These are phyloP conservation scores for Pardosa pseudoannulata DNA, from an alignment of 2,888 invertebrate species.

Conservation along the genomic window DNA sequence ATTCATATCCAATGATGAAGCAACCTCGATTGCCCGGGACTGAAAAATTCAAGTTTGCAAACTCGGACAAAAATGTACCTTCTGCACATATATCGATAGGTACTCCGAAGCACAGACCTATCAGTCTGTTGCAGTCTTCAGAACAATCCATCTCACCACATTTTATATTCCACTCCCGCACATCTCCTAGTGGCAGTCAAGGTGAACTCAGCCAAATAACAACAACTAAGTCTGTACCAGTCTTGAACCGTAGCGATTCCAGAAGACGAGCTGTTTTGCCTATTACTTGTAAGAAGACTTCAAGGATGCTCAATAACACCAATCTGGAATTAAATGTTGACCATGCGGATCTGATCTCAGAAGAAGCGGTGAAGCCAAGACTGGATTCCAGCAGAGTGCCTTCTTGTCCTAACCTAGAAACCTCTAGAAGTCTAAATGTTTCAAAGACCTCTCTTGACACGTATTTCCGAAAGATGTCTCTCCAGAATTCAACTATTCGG, in stretches of 20 bases:
- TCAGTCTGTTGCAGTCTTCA: slow-evolving; percentile 8
- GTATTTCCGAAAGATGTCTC: slow-evolving; percentile 60
- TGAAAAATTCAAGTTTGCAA: slow-evolving; percentile 71
- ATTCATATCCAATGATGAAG: slow-evolving; percentile 59
- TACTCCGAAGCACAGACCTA: neutral
- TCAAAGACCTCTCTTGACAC: slow-evolving; percentile 51
- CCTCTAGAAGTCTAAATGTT: slow-evolving; percentile 36
- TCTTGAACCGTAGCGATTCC: slow-evolving; percentile 47
- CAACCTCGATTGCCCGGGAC: slow-evolving; percentile 70
- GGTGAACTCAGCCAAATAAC: slow-evolving; percentile 37
- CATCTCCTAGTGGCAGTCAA: slow-evolving; percentile 41
- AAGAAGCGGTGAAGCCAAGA: slow-evolving; percentile 28
- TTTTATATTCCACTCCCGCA: slow-evolving; percentile 45
- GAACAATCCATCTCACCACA: slow-evolving; percentile 17
- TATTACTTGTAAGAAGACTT: slow-evolving; percentile 72
- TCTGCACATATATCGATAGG: slow-evolving; percentile 3
- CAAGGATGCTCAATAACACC: slow-evolving; percentile 67
- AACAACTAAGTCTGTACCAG: slow-evolving; percentile 26
- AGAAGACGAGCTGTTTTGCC: slow-evolving; percentile 67
- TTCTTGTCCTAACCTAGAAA: slow-evolving; percentile 55
- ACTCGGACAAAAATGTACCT: slow-evolving; percentile 24
- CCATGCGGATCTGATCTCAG: slow-evolving; percentile 33
- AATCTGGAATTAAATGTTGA: slow-evolving; percentile 63
- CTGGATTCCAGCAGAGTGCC: slow-evolving; percentile 39
- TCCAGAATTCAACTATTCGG: slow-evolving; percentile 45